Percentiles rank a stretch among this genome's conserved stretches.
Conservation (phyloP, 2,113 vertebrate species). For the Chascanopsetta lugubris region DNA sequence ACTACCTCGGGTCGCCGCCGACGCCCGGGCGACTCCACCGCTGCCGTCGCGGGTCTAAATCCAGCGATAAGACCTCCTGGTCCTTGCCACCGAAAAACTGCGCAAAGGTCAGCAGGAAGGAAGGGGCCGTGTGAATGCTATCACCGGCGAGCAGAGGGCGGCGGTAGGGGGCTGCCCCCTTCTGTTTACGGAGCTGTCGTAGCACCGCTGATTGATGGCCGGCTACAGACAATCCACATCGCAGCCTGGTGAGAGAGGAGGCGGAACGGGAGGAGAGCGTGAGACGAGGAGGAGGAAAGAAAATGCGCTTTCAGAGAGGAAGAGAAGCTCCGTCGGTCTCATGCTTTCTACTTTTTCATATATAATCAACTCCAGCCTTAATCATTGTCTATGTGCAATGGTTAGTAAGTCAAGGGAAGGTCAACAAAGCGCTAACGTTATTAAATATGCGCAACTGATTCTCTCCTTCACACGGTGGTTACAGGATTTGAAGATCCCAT, state of each 20-base stretch:
- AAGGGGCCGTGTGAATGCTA: constrained; percentile 66
- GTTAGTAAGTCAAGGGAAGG: no score
- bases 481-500: no score
- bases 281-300: not conserved
- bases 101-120: constrained; percentile 70
- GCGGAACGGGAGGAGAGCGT: not conserved
- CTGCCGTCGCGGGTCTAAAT: constrained; percentile 44
- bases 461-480: no score
- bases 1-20: constrained; percentile 7
- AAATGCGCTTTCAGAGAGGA: no score
- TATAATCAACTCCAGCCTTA: no score
- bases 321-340: no score
- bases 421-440: no score
- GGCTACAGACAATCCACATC: constrained; percentile 37
- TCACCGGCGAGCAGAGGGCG: constrained; percentile 57
- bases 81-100: constrained; percentile 47
- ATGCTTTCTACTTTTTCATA: no score
- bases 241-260: constrained; percentile 10
- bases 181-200: constrained; percentile 63
- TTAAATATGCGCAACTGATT: no score
- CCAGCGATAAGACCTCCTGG: constrained; percentile 62
- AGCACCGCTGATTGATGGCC: constrained; percentile 64
- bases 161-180: constrained; percentile 43
- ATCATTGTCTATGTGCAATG: no score
- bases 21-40: constrained; percentile 38